These are phyloP conservation scores for Podarcis siculus DNA, from an alignment of 2,797 vertebrate species.

Conservation along the genomic window DNA sequence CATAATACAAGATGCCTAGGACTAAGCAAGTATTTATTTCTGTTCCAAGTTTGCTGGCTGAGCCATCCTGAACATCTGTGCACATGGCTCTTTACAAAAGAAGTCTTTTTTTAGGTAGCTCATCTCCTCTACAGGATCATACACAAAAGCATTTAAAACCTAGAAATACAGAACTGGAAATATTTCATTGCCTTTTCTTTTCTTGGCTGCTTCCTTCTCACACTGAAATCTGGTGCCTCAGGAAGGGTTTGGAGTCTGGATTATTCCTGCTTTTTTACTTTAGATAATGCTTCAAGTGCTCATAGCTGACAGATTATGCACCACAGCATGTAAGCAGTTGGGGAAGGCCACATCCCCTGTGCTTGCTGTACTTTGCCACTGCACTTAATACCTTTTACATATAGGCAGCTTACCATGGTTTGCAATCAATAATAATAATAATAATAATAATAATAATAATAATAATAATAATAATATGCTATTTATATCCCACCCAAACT, in stretches of 20 bases:
- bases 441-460: no score
- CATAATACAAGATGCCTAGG: not conserved
- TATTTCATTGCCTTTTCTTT: not conserved
- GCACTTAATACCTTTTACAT: not conserved
- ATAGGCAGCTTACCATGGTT: no score
- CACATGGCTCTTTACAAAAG: no score
- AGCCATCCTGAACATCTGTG: not conserved
- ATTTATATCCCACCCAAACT: no score
- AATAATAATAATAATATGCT: no score
- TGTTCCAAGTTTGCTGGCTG: not conserved
- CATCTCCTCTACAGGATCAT: not conserved
- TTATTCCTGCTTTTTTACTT: not conserved
- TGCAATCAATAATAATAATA: no score
- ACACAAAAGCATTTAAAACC: not conserved
- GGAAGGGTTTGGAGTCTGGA: not conserved
- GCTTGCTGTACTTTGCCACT: not conserved
- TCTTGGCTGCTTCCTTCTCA: not conserved
- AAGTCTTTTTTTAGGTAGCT: no score
- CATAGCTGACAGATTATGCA: not conserved
- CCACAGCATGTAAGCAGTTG: not conserved
- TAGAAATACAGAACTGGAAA: not conserved
- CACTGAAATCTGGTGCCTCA: not conserved
- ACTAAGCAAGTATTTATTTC: not conserved
- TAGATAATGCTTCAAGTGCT: not conserved
- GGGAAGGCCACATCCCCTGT: not conserved